phyloP scores from a whole-genome alignment of 2,797 vertebrate genomes.

The Lepilemur ruficaudatus region DNA sequence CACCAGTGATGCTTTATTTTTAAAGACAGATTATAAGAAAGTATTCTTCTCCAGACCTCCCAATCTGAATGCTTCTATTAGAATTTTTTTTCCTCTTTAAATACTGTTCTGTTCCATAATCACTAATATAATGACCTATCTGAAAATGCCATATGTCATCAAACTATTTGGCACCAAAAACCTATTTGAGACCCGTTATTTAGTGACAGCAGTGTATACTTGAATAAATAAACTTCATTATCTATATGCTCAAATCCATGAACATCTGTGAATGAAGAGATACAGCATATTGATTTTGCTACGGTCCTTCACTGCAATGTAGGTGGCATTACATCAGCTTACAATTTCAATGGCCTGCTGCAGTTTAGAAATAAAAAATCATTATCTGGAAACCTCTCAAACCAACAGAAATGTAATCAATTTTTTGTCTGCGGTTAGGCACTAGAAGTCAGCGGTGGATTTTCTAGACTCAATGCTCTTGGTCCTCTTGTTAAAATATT shows the following conservation, averaged over 20 bases:
- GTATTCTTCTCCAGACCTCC: not conserved
- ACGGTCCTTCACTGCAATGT: slow-evolving; percentile 35
- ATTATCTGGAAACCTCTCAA: slow-evolving; percentile 77
- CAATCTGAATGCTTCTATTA: slow-evolving; percentile 30
- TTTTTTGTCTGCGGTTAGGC: slow-evolving; percentile 76
- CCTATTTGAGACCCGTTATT: slow-evolving; percentile 48
- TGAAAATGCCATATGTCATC: slow-evolving; percentile 41
- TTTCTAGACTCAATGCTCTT: slow-evolving; percentile 69
- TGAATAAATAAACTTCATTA: slow-evolving; percentile 70
- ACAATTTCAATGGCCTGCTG: slow-evolving; percentile 57
- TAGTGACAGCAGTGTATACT: not conserved
- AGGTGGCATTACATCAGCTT: slow-evolving; percentile 52
- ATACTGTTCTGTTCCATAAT: not conserved
- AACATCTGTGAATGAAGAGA: slow-evolving; percentile 67
- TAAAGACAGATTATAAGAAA: slow-evolving; percentile 33
- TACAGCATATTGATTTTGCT: slow-evolving; percentile 56
- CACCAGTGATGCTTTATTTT: not conserved
- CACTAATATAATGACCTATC: slow-evolving; percentile 43
- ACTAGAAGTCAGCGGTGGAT: slow-evolving; percentile 66
- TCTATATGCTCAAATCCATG: slow-evolving; percentile 11
- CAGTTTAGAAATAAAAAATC: slow-evolving; percentile 75
- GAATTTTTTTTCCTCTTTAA: slow-evolving; percentile 42
- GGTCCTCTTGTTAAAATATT: slow-evolving; percentile 79
- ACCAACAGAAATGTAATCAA: slow-evolving; percentile 74
- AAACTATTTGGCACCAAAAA: slow-evolving; percentile 44